Percentiles rank a stretch among this genome's conserved stretches.
phyloP scores from a whole-genome alignment of 1,140 invertebrate genomes.

The Alviniconcha marisindica region DNA sequence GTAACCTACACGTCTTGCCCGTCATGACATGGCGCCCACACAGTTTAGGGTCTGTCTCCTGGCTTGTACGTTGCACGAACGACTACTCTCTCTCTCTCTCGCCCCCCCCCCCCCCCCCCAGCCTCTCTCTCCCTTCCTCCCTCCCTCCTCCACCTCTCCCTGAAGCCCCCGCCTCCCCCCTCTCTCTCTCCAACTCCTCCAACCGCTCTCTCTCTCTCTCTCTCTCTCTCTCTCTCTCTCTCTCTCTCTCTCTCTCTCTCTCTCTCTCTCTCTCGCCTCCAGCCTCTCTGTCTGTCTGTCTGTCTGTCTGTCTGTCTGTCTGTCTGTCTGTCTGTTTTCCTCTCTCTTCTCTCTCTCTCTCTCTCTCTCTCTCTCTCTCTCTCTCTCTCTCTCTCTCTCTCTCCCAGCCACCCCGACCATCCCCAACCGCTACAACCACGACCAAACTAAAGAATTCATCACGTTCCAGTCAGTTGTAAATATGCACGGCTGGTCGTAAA shows the following conservation, averaged over 20 bases:
- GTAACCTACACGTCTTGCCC: too few species aligned
- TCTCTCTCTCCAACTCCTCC: background rate
- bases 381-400: background rate
- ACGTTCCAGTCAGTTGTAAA: too few species aligned
- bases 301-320: background rate
- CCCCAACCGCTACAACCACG: too few species aligned
- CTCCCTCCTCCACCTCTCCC: background rate
- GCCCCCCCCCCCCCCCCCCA: too few species aligned
- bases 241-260: background rate
- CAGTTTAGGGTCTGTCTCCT: too few species aligned
- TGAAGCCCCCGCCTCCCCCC: background rate
- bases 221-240: background rate
- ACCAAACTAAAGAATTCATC: too few species aligned
- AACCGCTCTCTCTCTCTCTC: background rate
- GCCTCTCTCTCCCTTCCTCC: background rate
- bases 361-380: background rate
- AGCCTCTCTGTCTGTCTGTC: background rate
- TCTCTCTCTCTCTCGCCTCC: background rate
- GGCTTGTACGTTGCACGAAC: too few species aligned
- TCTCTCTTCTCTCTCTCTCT: too few species aligned
- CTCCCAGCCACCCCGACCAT: background rate
- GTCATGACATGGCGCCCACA: too few species aligned
- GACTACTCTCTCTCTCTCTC: background rate
- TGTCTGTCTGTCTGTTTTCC: background rate
- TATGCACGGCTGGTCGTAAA: too few species aligned